These are phyloP conservation scores for Cephonodes hylas DNA, from an alignment of 2,888 invertebrate species.

Conservation along the genomic window DNA sequence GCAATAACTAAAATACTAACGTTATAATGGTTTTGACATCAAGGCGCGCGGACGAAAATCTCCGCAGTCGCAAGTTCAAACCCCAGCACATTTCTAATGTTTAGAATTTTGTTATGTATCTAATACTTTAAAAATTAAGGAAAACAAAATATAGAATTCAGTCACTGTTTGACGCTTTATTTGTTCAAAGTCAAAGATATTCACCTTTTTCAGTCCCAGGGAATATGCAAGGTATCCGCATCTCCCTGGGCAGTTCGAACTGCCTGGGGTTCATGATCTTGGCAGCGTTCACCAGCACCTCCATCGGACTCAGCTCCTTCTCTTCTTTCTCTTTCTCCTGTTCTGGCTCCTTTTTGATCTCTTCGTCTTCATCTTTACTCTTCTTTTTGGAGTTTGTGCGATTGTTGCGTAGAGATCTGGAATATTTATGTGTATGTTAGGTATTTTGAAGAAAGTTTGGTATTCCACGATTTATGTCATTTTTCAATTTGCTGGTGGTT, in stretches of 20 bases:
- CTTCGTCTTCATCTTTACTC: slow-evolving; percentile 51
- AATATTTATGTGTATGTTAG: not conserved
- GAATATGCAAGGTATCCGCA: slow-evolving; percentile 88
- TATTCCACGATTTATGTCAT: too few species aligned
- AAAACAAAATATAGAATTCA: too few species aligned
- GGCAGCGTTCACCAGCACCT: slow-evolving; percentile 90
- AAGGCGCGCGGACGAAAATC: too few species aligned
- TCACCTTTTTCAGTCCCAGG: slow-evolving; percentile 91
- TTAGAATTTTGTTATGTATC: too few species aligned
- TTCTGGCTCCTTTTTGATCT: slow-evolving; percentile 30
- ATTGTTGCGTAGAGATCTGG: slow-evolving; percentile 54
- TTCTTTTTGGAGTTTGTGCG: slow-evolving; percentile 60
- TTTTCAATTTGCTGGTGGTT: too few species aligned
- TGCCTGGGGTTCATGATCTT: slow-evolving; percentile 93
- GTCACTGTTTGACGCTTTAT: too few species aligned
- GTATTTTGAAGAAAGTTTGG: not conserved
- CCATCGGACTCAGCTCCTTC: slow-evolving; percentile 83
- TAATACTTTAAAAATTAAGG: too few species aligned
- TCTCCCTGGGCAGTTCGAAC: slow-evolving; percentile 92
- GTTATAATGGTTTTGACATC: too few species aligned
- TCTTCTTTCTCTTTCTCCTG: slow-evolving; percentile 33
- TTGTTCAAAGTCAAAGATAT: too few species aligned
- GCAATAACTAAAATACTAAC: too few species aligned
- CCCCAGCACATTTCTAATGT: too few species aligned
- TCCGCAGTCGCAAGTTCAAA: too few species aligned